These are phyloP conservation scores for Holothuria glaberrima DNA, from an alignment of 35 echinoderm and acorn worm genomes.

Conservation along the genomic window DNA sequence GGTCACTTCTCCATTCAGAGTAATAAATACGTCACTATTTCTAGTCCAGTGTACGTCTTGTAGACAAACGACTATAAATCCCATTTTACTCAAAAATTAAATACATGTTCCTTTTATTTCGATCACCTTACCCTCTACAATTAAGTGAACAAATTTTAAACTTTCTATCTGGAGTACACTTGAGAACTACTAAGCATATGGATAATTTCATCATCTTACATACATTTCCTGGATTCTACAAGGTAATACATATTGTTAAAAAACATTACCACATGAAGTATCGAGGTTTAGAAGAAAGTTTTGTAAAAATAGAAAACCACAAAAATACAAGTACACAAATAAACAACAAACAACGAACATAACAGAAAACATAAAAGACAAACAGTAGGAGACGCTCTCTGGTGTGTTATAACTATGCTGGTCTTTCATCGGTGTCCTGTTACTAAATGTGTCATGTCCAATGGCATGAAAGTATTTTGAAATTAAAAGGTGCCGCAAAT, in stretches of 20 bases:
- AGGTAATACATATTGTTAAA: not conserved
- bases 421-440: too few relatives aligned
- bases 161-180: not conserved
- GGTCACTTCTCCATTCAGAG: not conserved
- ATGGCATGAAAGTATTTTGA: too few relatives aligned
- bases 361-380: too few relatives aligned
- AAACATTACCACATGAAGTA: not conserved
- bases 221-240: not conserved
- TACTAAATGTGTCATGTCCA: too few relatives aligned
- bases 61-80: not conserved
- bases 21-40: not conserved
- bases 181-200: not conserved
- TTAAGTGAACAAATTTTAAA: not conserved
- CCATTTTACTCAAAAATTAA: not conserved
- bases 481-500: too few relatives aligned
- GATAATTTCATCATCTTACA: not conserved
- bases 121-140: not conserved
- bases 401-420: too few relatives aligned
- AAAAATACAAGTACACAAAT: too few relatives aligned
- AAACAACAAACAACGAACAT: too few relatives aligned
- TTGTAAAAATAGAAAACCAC: not conserved
- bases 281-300: not conserved
- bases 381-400: too few relatives aligned
- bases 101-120: not conserved
- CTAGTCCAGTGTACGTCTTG: not conserved